Evolutionary conservation across 2,113 vertebrate genomes (phyloP), one percentile per base, ranked within the genome.

Genomic region (Ploceus nigricollis): DNA sequence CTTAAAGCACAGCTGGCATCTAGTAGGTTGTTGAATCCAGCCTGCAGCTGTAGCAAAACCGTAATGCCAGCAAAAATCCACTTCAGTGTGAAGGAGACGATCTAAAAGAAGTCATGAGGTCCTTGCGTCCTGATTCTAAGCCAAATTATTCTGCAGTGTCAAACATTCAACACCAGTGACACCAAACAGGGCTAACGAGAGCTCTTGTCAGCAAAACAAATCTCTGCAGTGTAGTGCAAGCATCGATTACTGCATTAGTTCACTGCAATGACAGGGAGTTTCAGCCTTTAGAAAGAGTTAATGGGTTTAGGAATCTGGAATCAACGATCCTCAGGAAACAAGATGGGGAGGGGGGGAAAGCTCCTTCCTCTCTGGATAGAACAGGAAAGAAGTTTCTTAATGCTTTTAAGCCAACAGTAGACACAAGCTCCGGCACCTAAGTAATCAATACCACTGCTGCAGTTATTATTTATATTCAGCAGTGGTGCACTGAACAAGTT

Each of bases 171-270:
- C 92, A 96, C 56, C 10, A 1, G 85, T 95, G 96, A 96, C 96
- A 97, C 75, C 93, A 71, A 93, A 50, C 66, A 92, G 94, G 90
- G 96, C 96, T 96, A 54, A 82, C 27, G 78, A 96, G 95, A 97
- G 96, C 96, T 95, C 92, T 69, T 97, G 95, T 94, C 97, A 97
- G 97, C 97, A 92, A 81, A 98, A 96, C 97, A 97, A 88, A 98
- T 97, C 97, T 97, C 98, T 98, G 98, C 98, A 98, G 98, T 86
- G 70, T 48, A 76, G 85, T 78, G 96, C 84, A 70, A 95, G 95
- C 97, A 98, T 51, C 90, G 95, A 97, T 96, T 82, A 93, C 95
- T 81, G 97, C 98, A 97, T 97, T 68, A 33, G 94, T 94, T 91
- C 72, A 0, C 84, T 96, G 95, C 96, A 96, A 68, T 48, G 56